These are phyloP conservation scores for Polyodon spathula DNA, from an alignment of 2,113 vertebrate species.

Conservation along the genomic window DNA sequence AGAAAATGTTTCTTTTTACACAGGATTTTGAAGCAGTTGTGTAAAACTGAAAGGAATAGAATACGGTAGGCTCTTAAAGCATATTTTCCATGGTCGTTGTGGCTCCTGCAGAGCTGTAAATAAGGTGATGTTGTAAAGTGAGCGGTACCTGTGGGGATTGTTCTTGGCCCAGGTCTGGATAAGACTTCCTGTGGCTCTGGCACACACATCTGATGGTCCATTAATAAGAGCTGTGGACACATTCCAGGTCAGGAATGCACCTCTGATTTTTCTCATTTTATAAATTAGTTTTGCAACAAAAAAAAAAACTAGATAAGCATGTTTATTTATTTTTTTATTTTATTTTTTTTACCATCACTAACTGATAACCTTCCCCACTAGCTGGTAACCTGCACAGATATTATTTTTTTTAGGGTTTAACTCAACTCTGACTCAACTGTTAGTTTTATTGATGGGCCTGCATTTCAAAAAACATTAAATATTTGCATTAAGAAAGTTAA, in stretches of 20 bases:
- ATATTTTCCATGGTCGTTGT: conserved; percentile 19
- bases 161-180: conserved; percentile 16
- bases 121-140: conserved; percentile 20
- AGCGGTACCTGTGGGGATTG: conserved; percentile 20
- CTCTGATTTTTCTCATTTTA: conserved; percentile 5
- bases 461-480: too few species aligned
- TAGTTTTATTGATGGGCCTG: too few species aligned
- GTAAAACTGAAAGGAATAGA: conserved; percentile 6
- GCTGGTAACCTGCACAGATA: too few species aligned
- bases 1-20: neutral
- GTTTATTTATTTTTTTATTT: too few species aligned
- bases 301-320: too few species aligned
- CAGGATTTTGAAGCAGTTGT: neutral
- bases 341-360: too few species aligned
- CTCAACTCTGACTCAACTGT: too few species aligned
- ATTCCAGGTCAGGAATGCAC: conserved; percentile 11
- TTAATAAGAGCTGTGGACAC: conserved; percentile 15
- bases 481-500: too few species aligned
- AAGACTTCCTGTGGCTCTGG: conserved; percentile 24
- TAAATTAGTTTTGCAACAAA: neutral
- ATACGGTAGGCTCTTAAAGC: conserved; percentile 24
- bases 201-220: conserved; percentile 18
- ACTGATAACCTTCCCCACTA: too few species aligned
- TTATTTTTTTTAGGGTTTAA: too few species aligned
- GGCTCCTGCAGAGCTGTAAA: conserved; percentile 23